Percentiles rank a stretch among this genome's conserved stretches.
Evolutionary conservation across 2,113 vertebrate species (phyloP).

Genomic region (Tachysurus vachellii): DNA sequence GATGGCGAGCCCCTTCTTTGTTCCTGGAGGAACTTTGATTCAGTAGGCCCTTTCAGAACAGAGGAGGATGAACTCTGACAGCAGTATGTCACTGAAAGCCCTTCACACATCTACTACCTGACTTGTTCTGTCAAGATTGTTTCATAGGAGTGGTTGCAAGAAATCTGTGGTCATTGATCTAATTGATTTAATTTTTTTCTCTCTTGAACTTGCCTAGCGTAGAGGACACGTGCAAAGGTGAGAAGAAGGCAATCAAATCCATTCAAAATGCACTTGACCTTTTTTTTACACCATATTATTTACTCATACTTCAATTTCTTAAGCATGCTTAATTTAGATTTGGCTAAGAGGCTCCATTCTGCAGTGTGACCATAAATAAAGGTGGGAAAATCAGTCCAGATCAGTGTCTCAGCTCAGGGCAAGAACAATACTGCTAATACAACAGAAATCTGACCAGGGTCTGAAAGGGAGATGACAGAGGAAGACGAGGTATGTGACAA

Average conservation of each 20-base stretch:
- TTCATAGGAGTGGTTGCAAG: neutral
- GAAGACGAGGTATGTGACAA: constrained; percentile 50
- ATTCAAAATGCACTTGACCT: neutral
- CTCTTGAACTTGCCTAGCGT: constrained; percentile 5
- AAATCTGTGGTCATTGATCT: neutral
- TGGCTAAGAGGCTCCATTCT: neutral
- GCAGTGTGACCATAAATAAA: constrained; percentile 11
- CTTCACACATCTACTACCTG: neutral
- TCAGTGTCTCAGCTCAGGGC: constrained; percentile 22
- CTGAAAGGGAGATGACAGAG: constrained; percentile 27
- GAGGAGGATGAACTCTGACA: constrained; percentile 4
- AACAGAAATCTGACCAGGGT: constrained; percentile 28
- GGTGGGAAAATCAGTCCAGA: neutral
- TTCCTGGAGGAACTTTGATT: constrained; percentile 46
- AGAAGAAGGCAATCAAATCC: constrained; percentile 33
- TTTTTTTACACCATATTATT: neutral
- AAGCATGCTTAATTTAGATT: neutral
- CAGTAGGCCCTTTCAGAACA: neutral
- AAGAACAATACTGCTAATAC: constrained; percentile 44
- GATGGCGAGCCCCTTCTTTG: constrained; percentile 39
- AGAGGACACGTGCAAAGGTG: constrained; percentile 22
- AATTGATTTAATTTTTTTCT: constrained; percentile 29
- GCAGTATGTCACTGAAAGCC: constrained; percentile 17
- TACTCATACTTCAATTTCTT: neutral
- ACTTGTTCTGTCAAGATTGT: constrained; percentile 17